Conservation (phyloP, 37 sponge, comb jelly and placozoan genomes). For the Bolinopsis microptera region DNA sequence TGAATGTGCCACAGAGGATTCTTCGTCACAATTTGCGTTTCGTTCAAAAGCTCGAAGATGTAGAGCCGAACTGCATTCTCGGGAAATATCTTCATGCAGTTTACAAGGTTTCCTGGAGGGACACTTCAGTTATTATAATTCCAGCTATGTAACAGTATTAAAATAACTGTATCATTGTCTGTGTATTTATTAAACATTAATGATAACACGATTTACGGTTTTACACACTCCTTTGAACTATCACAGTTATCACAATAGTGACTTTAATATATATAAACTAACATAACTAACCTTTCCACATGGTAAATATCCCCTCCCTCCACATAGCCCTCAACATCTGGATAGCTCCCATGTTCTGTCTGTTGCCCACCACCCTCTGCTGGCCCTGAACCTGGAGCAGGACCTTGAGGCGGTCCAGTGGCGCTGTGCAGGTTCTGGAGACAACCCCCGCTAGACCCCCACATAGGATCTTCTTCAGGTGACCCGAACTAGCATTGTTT, state of each 20-base stretch:
- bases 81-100: slow-evolving; percentile 49
- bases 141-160: too few relatives aligned
- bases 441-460: slow-evolving; percentile 39
- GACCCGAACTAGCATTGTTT: background rate
- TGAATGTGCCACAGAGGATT: background rate
- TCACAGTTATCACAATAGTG: too few relatives aligned
- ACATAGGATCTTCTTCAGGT: background rate
- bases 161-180: too few relatives aligned
- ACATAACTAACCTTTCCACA: slow-evolving; percentile 54
- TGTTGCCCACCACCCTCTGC: background rate
- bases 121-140: too few relatives aligned
- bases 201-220: too few relatives aligned
- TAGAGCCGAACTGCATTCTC: slow-evolving; percentile 1
- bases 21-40: background rate
- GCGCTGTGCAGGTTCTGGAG: slow-evolving; percentile 40
- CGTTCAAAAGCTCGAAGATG: background rate
- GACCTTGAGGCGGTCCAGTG: slow-evolving; percentile 22
- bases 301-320: background rate
- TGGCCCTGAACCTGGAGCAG: slow-evolving; percentile 56
- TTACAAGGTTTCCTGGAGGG: slow-evolving; percentile 38
- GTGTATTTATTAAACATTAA: too few relatives aligned
- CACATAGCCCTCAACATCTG: slow-evolving; percentile 46
- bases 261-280: too few relatives aligned
- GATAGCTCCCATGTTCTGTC: background rate
- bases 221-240: too few relatives aligned